Evolutionary conservation across 2,797 vertebrate genomes (phyloP).

Genomic region (Vipera ursinii): DNA sequence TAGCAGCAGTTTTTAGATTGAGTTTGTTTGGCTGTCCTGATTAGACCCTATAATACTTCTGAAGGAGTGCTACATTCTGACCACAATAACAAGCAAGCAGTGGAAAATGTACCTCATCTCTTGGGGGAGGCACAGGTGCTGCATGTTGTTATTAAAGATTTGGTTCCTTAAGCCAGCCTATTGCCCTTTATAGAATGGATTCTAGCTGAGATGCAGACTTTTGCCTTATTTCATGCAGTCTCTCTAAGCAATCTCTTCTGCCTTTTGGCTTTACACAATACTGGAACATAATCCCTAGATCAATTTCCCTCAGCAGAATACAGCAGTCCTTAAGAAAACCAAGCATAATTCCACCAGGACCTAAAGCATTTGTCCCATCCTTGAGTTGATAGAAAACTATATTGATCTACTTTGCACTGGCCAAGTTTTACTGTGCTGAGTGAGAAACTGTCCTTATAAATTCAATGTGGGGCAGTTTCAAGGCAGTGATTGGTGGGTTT

Average conservation of each 20-base stretch:
- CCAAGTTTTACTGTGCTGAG: not conserved
- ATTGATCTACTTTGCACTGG: not conserved
- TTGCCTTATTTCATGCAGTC: not conserved
- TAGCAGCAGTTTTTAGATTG: not conserved
- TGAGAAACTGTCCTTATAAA: not conserved
- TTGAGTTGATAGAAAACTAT: not conserved
- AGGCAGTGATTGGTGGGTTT: not conserved
- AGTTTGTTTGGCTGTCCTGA: not conserved
- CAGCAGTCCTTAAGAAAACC: not conserved
- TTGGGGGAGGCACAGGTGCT: conserved; percentile 16
- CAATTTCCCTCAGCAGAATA: not conserved
- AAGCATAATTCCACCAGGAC: not conserved
- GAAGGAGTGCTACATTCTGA: not conserved
- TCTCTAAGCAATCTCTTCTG: not conserved
- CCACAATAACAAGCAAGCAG: not conserved
- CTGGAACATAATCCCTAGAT: not conserved
- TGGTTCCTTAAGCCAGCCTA: not conserved
- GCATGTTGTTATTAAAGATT: not conserved
- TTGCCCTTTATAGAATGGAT: not conserved
- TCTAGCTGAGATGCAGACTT: not conserved
- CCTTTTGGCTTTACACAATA: not conserved
- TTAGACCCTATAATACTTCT: not conserved
- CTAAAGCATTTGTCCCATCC: not conserved
- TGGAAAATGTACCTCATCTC: conserved; percentile 1
- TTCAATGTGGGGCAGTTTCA: not conserved